These are phyloP conservation scores for Pseudonaja textilis DNA, from an alignment of 2,113 vertebrate genomes.

Conservation along the genomic window DNA sequence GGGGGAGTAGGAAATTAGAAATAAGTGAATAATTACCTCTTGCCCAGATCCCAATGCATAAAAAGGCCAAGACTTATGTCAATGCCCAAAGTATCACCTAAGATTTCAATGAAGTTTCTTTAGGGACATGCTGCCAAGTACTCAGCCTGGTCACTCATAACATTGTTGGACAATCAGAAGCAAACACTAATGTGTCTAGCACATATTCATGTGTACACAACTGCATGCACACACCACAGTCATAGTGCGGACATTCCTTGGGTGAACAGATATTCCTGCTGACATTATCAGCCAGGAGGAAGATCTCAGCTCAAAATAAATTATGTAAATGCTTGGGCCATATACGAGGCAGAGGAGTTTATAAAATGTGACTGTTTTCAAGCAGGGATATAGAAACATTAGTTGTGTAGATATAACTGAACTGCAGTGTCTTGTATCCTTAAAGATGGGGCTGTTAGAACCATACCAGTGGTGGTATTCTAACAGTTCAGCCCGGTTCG, in stretches of 20 bases:
- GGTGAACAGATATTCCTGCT: background rate
- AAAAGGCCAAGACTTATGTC: background rate
- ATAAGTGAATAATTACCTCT: slow-evolving; percentile 13
- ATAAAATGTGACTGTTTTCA: background rate
- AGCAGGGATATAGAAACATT: background rate
- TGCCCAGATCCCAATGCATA: background rate
- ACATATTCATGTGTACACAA: too few species aligned
- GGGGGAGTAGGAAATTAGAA: background rate
- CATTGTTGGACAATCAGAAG: background rate
- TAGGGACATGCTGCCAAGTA: too few species aligned
- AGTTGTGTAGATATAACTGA: background rate
- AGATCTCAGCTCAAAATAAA: background rate
- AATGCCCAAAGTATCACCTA: background rate
- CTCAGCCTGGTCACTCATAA: background rate
- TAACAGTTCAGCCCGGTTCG: too few species aligned
- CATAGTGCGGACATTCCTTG: background rate
- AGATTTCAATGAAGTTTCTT: background rate
- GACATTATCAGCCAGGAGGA: background rate
- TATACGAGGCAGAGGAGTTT: background rate
- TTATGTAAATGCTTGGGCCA: background rate
- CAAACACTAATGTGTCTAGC: background rate
- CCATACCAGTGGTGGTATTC: too few species aligned
- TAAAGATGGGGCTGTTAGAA: background rate
- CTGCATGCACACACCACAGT: background rate
- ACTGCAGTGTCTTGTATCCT: background rate